Conservation (phyloP, 1,140 invertebrate species). For the Hirudo medicinalis region DNA sequence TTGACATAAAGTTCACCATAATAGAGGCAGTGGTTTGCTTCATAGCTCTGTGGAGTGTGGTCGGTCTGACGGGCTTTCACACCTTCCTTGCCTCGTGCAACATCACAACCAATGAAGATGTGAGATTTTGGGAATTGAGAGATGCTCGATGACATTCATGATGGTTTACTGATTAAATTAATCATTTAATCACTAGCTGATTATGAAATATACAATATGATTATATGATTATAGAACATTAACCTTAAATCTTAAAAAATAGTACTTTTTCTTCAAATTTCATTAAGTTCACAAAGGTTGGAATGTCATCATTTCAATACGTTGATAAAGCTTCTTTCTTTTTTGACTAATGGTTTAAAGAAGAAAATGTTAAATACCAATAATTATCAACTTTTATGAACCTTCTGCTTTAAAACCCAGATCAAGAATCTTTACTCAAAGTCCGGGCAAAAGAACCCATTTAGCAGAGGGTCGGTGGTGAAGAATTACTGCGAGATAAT, state of each 20-base stretch:
- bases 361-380: too few species aligned
- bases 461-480: conserved; percentile 79
- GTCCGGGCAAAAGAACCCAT: conserved; percentile 69
- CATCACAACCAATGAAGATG: conserved; percentile 87
- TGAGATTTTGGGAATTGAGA: conserved; percentile 28
- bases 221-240: too few species aligned
- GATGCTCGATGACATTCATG: not conserved
- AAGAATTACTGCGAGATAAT: conserved; percentile 80
- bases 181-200: too few species aligned
- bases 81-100: conserved; percentile 90
- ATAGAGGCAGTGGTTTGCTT: conserved; percentile 85
- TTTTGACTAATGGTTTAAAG: too few species aligned
- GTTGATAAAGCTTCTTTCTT: too few species aligned
- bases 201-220: too few species aligned
- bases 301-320: too few species aligned
- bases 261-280: too few species aligned
- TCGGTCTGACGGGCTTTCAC: conserved; percentile 93
- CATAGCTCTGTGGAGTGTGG: conserved; percentile 90
- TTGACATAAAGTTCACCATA: conserved; percentile 44
- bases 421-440: conserved; percentile 86
- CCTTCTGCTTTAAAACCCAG: conserved; percentile 41
- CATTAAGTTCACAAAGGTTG: too few species aligned
- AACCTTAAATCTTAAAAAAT: too few species aligned
- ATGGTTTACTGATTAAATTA: not conserved
- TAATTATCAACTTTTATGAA: not conserved